A percentile compares a stretch with the other conserved stretches of the same genome.
Evolutionary conservation across 2,113 vertebrate species (phyloP).

Genomic region (Hyaena hyaena): DNA sequence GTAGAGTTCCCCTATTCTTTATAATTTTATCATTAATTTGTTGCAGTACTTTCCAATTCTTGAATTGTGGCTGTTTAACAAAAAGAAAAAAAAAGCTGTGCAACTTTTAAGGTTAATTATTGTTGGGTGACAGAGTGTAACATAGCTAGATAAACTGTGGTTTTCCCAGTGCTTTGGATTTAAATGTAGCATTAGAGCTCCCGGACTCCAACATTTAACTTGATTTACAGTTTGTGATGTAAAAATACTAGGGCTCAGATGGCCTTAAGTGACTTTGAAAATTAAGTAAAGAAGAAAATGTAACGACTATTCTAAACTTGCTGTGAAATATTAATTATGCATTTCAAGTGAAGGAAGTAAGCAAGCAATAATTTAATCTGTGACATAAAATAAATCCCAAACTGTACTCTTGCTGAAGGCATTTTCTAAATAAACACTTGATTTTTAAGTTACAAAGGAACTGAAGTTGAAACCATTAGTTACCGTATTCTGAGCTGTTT

Average conservation of each 20-base stretch:
- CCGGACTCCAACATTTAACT: constrained; percentile 81
- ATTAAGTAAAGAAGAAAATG: constrained; percentile 83
- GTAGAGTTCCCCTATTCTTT: neutral
- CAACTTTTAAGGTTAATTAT: constrained; percentile 73
- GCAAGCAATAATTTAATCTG: constrained; percentile 85
- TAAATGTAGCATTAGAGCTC: constrained; percentile 79
- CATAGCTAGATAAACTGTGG: constrained; percentile 70
- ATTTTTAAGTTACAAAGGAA: constrained; percentile 84
- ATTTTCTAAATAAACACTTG: constrained; percentile 84
- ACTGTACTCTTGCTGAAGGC: constrained; percentile 78
- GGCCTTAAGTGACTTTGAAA: constrained; percentile 82
- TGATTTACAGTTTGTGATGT: constrained; percentile 84
- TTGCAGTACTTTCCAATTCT: constrained; percentile 42
- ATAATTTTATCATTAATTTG: constrained; percentile 55
- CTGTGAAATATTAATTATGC: constrained; percentile 85
- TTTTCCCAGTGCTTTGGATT: constrained; percentile 73
- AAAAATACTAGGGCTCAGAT: constrained; percentile 79
- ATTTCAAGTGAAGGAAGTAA: constrained; percentile 83
- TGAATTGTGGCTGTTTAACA: constrained; percentile 31
- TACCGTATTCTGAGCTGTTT: constrained; percentile 77
- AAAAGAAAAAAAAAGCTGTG: constrained; percentile 30
- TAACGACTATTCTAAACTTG: constrained; percentile 81
- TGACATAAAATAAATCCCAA: constrained; percentile 83
- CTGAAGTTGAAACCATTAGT: constrained; percentile 76
- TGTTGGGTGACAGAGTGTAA: constrained; percentile 13